Conservation (phyloP, 1,140 invertebrate genomes). For the Macrobrachium nipponense region DNA sequence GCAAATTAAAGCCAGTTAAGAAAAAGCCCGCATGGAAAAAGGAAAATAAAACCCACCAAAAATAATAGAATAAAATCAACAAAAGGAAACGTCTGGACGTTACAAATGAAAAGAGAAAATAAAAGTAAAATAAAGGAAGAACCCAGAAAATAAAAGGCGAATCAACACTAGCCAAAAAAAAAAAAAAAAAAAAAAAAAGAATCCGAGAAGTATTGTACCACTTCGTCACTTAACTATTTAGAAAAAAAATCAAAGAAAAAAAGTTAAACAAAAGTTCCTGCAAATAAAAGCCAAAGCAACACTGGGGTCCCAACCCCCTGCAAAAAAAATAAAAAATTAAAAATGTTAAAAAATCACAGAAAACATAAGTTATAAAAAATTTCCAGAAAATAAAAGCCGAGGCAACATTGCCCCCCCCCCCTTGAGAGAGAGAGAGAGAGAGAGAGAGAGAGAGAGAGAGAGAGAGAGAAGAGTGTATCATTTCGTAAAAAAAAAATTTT, state of each 20-base stretch:
- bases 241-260: neutral
- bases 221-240: neutral
- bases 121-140: neutral
- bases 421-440: no score
- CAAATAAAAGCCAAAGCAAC: neutral
- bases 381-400: neutral
- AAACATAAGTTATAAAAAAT: neutral
- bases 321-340: neutral
- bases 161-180: neutral
- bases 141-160: neutral
- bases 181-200: neutral
- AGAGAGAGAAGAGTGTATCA: no score
- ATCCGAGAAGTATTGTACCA: neutral
- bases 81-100: neutral
- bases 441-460: no score
- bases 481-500: neutral
- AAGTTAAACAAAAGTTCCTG: neutral
- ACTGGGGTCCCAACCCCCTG: no score
- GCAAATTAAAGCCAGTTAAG: neutral
- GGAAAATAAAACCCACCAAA: neutral
- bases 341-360: neutral
- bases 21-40: neutral
- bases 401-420: neutral
- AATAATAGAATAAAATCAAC: neutral
- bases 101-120: neutral